A percentile compares a stretch with the other conserved stretches of the same genome.
Evolutionary conservation across 2,113 vertebrate genomes (phyloP).

Genomic region (Seriola dumerili): DNA sequence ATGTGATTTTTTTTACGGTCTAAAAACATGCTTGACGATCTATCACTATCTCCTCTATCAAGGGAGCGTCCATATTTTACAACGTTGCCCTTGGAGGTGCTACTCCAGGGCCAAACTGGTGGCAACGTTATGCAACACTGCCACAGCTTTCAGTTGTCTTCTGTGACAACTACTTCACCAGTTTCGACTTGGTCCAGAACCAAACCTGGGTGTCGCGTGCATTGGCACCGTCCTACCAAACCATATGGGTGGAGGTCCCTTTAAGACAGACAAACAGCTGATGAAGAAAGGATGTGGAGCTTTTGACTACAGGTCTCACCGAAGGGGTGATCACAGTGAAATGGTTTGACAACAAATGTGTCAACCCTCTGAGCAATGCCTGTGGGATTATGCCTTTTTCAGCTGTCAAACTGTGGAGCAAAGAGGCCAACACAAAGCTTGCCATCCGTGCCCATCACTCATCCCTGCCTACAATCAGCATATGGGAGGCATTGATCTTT

Average conservation of each 20-base stretch:
- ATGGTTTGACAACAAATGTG: constrained; percentile 60
- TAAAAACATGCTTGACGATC: too few relatives aligned
- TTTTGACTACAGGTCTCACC: constrained; percentile 50
- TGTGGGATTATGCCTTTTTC: constrained; percentile 54
- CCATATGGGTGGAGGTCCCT: constrained; percentile 19
- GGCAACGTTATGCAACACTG: constrained; percentile 2
- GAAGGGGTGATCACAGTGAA: constrained; percentile 55
- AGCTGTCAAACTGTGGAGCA: constrained; percentile 19
- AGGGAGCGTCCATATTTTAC: constrained; percentile 8
- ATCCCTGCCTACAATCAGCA: constrained; percentile 16
- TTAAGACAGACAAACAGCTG: constrained; percentile 52
- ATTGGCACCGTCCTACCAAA: too few relatives aligned
- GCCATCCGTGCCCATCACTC: neutral
- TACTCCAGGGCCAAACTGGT: constrained; percentile 14
- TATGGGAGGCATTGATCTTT: constrained; percentile 8
- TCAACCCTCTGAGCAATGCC: constrained; percentile 54
- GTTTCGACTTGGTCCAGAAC: too few relatives aligned
- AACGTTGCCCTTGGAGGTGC: neutral
- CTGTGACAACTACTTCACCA: constrained; percentile 21
- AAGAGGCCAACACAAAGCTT: neutral
- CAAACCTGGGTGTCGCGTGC: too few relatives aligned
- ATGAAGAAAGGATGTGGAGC: constrained; percentile 45
- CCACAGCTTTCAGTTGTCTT: neutral
- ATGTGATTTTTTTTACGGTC: too few relatives aligned
- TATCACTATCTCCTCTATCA: neutral